Evolutionary conservation across 1,140 invertebrate species (phyloP).

Genomic region (Drosophila repleta): DNA sequence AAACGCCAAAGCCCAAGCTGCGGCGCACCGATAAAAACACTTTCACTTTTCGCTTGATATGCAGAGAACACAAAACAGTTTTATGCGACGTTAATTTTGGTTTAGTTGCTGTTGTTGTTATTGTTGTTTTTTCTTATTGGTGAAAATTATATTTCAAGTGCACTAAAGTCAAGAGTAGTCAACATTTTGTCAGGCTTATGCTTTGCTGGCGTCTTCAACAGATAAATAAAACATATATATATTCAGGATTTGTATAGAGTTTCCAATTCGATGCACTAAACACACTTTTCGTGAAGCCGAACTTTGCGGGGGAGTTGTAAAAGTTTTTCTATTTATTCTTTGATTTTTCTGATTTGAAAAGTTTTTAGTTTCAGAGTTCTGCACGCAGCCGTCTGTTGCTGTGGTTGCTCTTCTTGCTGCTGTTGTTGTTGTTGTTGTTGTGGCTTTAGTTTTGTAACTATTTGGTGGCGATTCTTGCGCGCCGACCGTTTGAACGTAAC

Average conservation of each 20-base stretch:
- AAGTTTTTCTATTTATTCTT: constrained; percentile 1
- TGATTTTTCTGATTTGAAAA: not conserved
- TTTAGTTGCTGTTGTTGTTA: constrained; percentile 1
- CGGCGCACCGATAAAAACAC: constrained; percentile 45
- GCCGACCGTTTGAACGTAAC: constrained; percentile 74
- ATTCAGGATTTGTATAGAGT: constrained; percentile 7
- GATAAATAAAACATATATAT: not conserved
- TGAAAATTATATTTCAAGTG: constrained; percentile 47
- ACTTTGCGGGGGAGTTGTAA: not conserved
- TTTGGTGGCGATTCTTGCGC: constrained; percentile 65
- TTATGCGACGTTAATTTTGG: constrained; percentile 30
- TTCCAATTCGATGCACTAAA: constrained; percentile 9
- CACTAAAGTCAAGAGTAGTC: constrained; percentile 58
- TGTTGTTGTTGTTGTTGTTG: constrained; percentile 23
- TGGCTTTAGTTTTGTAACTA: constrained; percentile 9
- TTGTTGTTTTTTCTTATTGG: not conserved
- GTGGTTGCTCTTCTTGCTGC: no score
- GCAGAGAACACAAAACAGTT: constrained; percentile 68
- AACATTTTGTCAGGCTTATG: constrained; percentile 60
- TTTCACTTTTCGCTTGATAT: constrained; percentile 77
- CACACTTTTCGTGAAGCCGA: constrained; percentile 5
- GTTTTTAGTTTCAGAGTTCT: constrained; percentile 14
- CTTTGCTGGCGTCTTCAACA: constrained; percentile 8
- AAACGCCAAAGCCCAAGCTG: constrained; percentile 30
- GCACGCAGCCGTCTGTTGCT: constrained; percentile 22